Evolutionary conservation across 2,113 vertebrate species (phyloP).

Genomic region (Myrmophylax atrothorax): DNA sequence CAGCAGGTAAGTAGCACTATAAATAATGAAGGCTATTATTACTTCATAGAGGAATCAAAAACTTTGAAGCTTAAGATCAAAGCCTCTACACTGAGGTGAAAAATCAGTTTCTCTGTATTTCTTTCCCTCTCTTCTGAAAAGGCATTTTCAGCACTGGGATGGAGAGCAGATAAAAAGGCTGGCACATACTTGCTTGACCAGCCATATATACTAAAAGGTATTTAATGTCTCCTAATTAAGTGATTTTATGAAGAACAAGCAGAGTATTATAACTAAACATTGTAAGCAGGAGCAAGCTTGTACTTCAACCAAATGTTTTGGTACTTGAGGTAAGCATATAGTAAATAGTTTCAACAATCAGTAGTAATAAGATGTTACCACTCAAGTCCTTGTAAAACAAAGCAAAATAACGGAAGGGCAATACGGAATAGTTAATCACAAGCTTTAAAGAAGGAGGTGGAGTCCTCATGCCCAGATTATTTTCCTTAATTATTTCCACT

Average conservation of each 20-base stretch:
- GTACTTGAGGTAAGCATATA: not conserved
- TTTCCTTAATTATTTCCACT: not conserved
- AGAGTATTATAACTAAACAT: not conserved
- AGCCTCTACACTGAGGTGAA: not conserved
- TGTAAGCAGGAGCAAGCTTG: not conserved
- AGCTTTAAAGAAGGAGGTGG: not conserved
- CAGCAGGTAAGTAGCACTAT: not conserved
- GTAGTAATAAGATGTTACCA: not conserved
- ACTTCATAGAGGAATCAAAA: not conserved
- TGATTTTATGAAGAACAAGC: not conserved
- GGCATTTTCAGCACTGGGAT: not conserved
- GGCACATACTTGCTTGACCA: not conserved
- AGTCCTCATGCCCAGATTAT: not conserved
- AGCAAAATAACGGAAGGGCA: not conserved
- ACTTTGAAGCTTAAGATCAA: conserved; percentile 48
- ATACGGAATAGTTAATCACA: not conserved
- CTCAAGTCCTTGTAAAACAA: not conserved
- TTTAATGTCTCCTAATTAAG: not conserved
- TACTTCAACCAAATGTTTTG: not conserved
- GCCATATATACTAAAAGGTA: not conserved
- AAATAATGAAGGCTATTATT: not conserved
- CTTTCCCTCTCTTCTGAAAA: not conserved
- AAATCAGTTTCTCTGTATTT: not conserved
- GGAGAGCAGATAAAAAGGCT: not conserved
- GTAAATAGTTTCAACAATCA: not conserved